Evolutionary conservation across 2,888 invertebrate genomes (phyloP), one percentile per base, ranked within the genome.

Genomic region (Heliconius hortense): DNA sequence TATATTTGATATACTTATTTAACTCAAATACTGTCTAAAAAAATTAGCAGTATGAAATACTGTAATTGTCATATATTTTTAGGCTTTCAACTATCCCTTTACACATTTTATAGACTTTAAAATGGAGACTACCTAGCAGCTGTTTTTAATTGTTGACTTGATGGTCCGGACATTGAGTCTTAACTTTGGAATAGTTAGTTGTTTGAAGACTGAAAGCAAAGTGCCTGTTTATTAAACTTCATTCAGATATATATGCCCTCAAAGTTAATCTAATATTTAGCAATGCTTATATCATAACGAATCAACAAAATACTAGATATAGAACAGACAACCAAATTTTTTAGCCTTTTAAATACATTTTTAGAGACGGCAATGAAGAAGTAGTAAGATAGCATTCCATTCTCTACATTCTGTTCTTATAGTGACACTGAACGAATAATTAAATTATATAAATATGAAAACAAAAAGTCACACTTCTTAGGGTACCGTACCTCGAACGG

Each of bases 121-220:
- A 75, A 67, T 56, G 67, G 64, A 64, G 70, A 56, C 71, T 28
- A 66, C 56, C 59, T 64, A 75, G 62, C 77, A 75, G 69, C 69
- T 77, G 77, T 73, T 75, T 76, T 76, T 77, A 76, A 76, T 77
- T 77, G 76, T 77, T 76, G 73, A 77, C 67, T 73, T 76, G 76
- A 77, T 74, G 67, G 77, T 63, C 76, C 73, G 71, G 76, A 76
- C 63, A 74, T 76, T 72, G 77, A 73, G 77, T 48, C 59, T 43
- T n/a, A 77, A 62, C 76, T 31, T 77, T 71, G 73, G 72, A 76
- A 77, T 76, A 74, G 71, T 73, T 77, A 72, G 67, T 68, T 68
- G 77, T 76, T 77, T 39, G 71, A 35, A 18, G 60, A 48, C 31
- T 68, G 43, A 48, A 59, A 48, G 60, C 31, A 39, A 60, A 68